Conservation (phyloP, 2,113 vertebrate genomes). For the Upupa epops region DNA sequence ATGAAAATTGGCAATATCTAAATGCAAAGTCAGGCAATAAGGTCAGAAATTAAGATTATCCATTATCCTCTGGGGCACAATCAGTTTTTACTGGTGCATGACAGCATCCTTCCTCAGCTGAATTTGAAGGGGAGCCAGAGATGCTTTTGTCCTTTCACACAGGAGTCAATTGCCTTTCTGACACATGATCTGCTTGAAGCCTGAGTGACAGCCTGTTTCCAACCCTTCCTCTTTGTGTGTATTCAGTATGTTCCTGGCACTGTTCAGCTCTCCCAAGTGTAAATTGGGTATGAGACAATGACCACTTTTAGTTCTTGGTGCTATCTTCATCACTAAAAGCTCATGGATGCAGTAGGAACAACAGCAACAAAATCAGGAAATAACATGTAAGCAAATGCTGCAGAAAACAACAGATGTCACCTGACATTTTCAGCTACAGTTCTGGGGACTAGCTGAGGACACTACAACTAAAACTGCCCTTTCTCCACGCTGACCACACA, state of each 20-base stretch:
- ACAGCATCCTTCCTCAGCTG: background rate
- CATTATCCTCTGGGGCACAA: background rate
- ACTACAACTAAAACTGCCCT: background rate
- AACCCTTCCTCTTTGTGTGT: background rate
- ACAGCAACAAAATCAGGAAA: background rate
- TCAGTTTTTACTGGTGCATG: background rate
- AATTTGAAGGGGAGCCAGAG: background rate
- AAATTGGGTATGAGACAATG: background rate
- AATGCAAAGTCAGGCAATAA: background rate
- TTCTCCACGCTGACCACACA: background rate
- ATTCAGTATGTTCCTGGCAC: background rate
- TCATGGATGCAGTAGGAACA: background rate
- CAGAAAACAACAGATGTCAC: background rate
- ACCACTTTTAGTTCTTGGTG: background rate
- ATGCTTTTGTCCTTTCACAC: background rate
- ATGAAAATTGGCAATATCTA: background rate
- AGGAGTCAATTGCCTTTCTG: background rate
- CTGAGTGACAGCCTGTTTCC: background rate
- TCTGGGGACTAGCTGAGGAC: background rate
- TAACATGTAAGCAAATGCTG: background rate
- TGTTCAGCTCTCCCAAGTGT: background rate
- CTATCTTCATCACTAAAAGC: background rate
- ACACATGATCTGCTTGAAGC: background rate
- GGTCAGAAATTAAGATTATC: background rate
- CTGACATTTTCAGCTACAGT: background rate